Evolutionary conservation across 2,113 vertebrate genomes (phyloP).

Genomic region (Rhynchopsitta pachyrhyncha): DNA sequence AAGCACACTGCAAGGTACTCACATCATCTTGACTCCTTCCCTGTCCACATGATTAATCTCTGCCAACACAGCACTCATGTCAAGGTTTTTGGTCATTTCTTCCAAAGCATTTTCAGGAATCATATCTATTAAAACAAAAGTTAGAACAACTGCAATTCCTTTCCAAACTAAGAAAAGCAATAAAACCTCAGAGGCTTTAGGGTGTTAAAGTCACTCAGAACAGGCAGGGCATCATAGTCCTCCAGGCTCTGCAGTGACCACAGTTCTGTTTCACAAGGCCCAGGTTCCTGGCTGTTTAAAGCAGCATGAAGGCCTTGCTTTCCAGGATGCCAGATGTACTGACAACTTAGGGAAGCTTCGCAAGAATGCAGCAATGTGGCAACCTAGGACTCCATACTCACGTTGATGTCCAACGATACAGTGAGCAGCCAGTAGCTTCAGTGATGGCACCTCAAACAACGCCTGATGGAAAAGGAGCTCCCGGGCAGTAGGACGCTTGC

Average conservation of each 20-base stretch:
- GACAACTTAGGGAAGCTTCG: neutral
- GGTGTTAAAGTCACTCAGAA: neutral
- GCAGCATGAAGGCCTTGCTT: neutral
- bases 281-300: neutral
- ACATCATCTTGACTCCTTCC: constrained; percentile 92
- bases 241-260: neutral
- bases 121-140: constrained; percentile 80
- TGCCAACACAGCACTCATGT: constrained; percentile 90
- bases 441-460: constrained; percentile 93
- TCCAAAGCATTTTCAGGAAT: constrained; percentile 98
- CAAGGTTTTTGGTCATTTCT: constrained; percentile 98
- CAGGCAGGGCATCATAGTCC: fast-evolving
- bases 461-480: constrained; percentile 96
- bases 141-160: neutral
- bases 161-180: neutral
- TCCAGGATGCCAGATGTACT: neutral
- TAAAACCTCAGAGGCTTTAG: neutral
- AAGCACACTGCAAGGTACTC: constrained; percentile 36
- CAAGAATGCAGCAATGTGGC: fast-evolving
- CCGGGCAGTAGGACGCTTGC: constrained; percentile 88
- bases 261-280: neutral
- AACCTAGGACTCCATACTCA: constrained; percentile 73
- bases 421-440: constrained; percentile 95
- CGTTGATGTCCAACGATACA: constrained; percentile 96
- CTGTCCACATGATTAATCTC: constrained; percentile 80